Conservation (phyloP, 2,888 invertebrate genomes). For the Erebia palarica region DNA sequence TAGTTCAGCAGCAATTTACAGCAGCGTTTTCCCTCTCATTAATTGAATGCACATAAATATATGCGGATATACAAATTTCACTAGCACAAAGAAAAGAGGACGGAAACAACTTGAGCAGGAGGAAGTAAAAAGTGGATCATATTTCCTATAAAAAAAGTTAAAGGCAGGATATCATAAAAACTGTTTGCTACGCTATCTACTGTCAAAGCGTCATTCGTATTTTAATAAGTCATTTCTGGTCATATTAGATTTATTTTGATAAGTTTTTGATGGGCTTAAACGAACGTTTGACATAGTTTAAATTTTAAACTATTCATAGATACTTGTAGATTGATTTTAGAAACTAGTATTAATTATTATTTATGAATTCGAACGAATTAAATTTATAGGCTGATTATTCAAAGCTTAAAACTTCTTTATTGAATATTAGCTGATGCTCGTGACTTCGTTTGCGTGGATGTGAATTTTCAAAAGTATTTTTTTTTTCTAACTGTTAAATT, state of each 20-base stretch:
- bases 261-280: background rate
- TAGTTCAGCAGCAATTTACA: background rate
- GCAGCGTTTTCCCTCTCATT: background rate
- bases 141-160: slow-evolving; percentile 39
- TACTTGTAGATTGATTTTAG: background rate
- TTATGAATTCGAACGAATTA: background rate
- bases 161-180: slow-evolving; percentile 38
- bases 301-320: background rate
- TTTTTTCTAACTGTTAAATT: too few relatives aligned
- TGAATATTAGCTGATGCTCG: background rate
- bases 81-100: slow-evolving; percentile 31
- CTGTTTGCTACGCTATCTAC: slow-evolving; percentile 24
- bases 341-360: slow-evolving; percentile 4
- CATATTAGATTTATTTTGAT: background rate
- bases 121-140: slow-evolving; percentile 41
- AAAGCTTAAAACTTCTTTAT: background rate
- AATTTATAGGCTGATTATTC: background rate
- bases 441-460: too few relatives aligned
- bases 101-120: slow-evolving; percentile 40
- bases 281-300: background rate
- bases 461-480: too few relatives aligned
- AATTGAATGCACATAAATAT: background rate
- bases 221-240: slow-evolving; percentile 7
- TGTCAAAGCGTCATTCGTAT: slow-evolving; percentile 30
- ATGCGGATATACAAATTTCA: slow-evolving; percentile 31